A percentile compares a stretch with the other conserved stretches of the same genome.
These are phyloP conservation scores for Danio kyathit DNA, from an alignment of 2,797 vertebrate genomes.

Conservation along the genomic window DNA sequence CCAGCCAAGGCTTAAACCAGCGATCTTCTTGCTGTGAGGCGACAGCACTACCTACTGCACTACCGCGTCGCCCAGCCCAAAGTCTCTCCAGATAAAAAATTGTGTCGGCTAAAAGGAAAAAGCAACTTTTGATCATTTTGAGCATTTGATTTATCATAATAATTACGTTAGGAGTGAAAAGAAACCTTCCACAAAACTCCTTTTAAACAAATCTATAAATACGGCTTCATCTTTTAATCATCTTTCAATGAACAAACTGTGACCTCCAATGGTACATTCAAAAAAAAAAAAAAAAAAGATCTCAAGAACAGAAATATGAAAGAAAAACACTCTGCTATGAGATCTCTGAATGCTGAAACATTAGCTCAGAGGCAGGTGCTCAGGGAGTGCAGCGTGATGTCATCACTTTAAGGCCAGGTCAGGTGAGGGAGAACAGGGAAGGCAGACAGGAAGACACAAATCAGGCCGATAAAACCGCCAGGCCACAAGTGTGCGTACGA, in stretches of 20 bases:
- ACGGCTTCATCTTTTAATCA: neutral
- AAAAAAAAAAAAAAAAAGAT: neutral
- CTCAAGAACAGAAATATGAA: neutral
- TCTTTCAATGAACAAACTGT: constrained; percentile 2
- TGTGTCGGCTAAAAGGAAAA: too few species aligned
- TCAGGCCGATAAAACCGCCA: constrained; percentile 42
- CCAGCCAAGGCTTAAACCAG: too few species aligned
- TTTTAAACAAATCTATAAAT: neutral
- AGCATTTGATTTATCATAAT: neutral
- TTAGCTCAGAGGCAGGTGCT: constrained; percentile 27
- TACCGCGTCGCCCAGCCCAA: too few species aligned
- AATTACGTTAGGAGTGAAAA: neutral
- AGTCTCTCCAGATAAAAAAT: too few species aligned
- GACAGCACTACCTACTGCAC: too few species aligned
- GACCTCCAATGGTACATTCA: constrained; percentile 40
- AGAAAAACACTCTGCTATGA: neutral
- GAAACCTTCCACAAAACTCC: neutral
- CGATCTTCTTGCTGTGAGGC: too few species aligned
- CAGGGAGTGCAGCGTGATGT: constrained; percentile 23
- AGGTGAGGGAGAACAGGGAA: constrained; percentile 16
- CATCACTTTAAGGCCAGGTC: constrained; percentile 3
- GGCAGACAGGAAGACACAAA: constrained; percentile 42
- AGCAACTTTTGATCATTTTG: too few species aligned
- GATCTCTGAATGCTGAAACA: neutral
- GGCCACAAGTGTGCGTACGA: neutral